phyloP scores from a whole-genome alignment of 1,140 invertebrate genomes.

The Bemisia tabaci region DNA sequence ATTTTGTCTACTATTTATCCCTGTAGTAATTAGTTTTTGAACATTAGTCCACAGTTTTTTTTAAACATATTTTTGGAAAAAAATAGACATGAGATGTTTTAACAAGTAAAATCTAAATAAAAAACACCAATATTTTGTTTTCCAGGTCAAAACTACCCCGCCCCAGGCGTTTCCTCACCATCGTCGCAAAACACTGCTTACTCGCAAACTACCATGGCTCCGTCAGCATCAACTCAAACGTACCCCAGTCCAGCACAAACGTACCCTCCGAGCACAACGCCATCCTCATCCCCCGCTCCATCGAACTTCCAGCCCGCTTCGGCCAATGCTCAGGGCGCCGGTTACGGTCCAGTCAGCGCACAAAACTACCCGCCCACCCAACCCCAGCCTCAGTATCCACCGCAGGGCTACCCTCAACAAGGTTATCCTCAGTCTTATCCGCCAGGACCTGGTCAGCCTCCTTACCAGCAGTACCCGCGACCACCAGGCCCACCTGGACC shows the following conservation, averaged over 20 bases:
- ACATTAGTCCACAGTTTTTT: too few species aligned
- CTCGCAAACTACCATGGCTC: constrained; percentile 9
- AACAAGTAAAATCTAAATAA: too few species aligned
- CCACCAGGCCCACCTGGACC: constrained; percentile 6
- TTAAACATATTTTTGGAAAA: too few species aligned
- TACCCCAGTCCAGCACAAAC: constrained; percentile 8
- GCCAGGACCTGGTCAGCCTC: constrained; percentile 4
- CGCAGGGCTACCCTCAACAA: constrained; percentile 9
- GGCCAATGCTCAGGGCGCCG: neutral
- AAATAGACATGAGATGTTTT: too few species aligned
- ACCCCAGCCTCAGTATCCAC: neutral
- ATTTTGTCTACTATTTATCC: too few species aligned
- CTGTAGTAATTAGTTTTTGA: too few species aligned
- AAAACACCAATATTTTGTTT: neutral
- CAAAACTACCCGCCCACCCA: constrained; percentile 1
- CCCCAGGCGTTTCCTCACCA: neutral
- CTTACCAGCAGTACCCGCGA: constrained; percentile 13
- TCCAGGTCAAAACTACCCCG: neutral
- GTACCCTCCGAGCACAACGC: constrained; percentile 4
- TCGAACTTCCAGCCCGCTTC: neutral
- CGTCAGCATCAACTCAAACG: constrained; percentile 16
- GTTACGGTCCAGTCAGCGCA: neutral
- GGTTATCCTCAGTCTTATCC: constrained; percentile 12
- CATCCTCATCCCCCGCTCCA: constrained; percentile 4
- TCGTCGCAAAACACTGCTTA: neutral